Evolutionary conservation across 2,888 invertebrate species (phyloP).

Genomic region (Drosophila trichaetosa): DNA sequence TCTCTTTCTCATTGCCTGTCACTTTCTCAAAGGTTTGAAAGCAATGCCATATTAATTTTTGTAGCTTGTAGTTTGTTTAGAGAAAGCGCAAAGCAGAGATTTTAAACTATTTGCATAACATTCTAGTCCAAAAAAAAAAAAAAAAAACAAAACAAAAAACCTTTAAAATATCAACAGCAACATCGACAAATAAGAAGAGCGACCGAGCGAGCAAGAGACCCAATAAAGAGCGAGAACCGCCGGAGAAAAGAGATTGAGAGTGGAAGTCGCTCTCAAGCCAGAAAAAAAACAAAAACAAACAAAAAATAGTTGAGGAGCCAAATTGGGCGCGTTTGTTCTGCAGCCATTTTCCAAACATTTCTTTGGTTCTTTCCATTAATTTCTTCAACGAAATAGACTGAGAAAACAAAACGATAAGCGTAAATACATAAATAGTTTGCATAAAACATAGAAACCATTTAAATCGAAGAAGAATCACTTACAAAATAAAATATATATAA

Average conservation of each 20-base stretch:
- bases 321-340: conserved; percentile 44
- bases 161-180: conserved; percentile 36
- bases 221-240: conserved; percentile 14
- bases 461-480: conserved; percentile 8
- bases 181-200: conserved; percentile 16
- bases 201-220: conserved; percentile 10
- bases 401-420: conserved; percentile 59
- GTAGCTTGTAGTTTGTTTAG: conserved; percentile 75
- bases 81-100: conserved; percentile 50
- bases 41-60: conserved; percentile 75
- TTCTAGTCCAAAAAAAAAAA: conserved; percentile 72
- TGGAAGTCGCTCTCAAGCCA: conserved; percentile 16
- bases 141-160: conserved; percentile 42
- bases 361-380: conserved; percentile 55
- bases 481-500: neutral
- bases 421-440: conserved; percentile 47
- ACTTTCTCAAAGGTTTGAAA: conserved; percentile 67
- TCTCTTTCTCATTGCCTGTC: conserved; percentile 31
- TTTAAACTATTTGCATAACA: conserved; percentile 68
- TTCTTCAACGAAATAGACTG: conserved; percentile 82
- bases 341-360: conserved; percentile 28
- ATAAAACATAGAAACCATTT: conserved; percentile 48
- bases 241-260: conserved; percentile 24
- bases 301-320: conserved; percentile 17
- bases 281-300: neutral